Percentiles rank a stretch among this genome's conserved stretches.
phyloP scores from a whole-genome alignment of 2,113 vertebrate genomes.

The Falcunculus frontatus region DNA sequence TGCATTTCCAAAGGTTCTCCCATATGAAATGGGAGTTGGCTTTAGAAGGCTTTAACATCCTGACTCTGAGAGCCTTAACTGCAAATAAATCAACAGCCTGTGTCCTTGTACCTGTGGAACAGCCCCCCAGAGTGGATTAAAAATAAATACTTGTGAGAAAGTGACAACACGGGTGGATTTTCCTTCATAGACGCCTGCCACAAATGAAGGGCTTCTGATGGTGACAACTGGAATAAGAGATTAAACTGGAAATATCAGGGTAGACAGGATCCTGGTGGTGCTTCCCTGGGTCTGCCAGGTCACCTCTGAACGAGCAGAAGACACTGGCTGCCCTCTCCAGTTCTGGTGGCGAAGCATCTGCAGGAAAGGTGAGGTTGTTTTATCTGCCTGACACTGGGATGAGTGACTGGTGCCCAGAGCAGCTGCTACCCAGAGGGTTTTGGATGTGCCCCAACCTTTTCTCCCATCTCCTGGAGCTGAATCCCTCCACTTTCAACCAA shows the following conservation, averaged over 20 bases:
- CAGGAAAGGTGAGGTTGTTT: not conserved
- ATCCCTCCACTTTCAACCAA: not conserved
- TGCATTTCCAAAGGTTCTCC: slow-evolving; percentile 44
- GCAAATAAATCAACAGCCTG: slow-evolving; percentile 20
- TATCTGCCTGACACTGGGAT: not conserved
- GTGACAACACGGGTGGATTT: not conserved
- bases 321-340: not conserved
- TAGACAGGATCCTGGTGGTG: not conserved
- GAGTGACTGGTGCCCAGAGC: not conserved
- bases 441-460: not conserved
- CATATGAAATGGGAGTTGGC: not conserved
- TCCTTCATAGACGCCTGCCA: not conserved
- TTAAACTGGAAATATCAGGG: not conserved
- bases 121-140: not conserved
- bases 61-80: not conserved
- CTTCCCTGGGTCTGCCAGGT: not conserved
- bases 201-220: not conserved
- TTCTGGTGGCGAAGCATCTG: not conserved
- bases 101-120: not conserved
- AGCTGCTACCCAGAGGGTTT: not conserved
- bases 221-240: not conserved
- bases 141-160: not conserved
- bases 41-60: not conserved
- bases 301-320: not conserved
- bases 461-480: not conserved